A percentile compares a stretch with the other conserved stretches of the same genome.
These are phyloP conservation scores for Rhabdornis inornatus DNA, from an alignment of 2,113 vertebrate genomes.

Conservation along the genomic window DNA sequence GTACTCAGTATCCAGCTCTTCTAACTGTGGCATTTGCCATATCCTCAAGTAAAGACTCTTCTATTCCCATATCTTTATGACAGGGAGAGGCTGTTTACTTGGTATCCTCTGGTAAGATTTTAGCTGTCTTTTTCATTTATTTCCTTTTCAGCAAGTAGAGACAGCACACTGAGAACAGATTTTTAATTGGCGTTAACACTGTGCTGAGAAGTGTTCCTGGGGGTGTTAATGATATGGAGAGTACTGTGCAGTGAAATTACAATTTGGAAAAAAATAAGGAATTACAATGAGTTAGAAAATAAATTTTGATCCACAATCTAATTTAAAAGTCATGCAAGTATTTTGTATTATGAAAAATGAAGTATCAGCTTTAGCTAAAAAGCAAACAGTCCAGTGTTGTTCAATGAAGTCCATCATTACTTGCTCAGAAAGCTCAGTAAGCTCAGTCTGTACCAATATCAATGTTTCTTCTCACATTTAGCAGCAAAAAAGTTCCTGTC, in stretches of 20 bases:
- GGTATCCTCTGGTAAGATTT: neutral
- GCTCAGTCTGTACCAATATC: neutral
- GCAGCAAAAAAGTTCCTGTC: neutral
- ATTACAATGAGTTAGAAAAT: neutral
- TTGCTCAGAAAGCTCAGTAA: neutral
- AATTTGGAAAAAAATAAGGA: neutral
- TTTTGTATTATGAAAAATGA: neutral
- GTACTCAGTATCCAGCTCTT: neutral
- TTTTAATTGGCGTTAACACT: slow-evolving; percentile 62
- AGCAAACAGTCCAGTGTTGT: neutral
- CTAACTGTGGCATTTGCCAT: neutral
- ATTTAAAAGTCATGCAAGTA: neutral
- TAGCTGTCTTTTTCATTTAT: neutral
- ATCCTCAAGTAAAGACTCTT: neutral
- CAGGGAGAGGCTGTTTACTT: neutral
- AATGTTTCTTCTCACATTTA: neutral
- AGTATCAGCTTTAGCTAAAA: neutral
- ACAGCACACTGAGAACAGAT: slow-evolving; percentile 19
- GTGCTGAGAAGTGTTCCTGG: slow-evolving; percentile 29
- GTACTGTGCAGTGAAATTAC: slow-evolving; percentile 12
- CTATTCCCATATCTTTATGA: neutral
- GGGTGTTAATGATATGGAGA: slow-evolving; percentile 55
- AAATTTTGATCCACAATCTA: neutral
- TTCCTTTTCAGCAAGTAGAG: slow-evolving; percentile 29
- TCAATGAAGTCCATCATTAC: neutral